Percentiles rank a stretch among this genome's conserved stretches.
Evolutionary conservation across 2,888 invertebrate genomes (phyloP).

Genomic region (Conistra vaccinii): DNA sequence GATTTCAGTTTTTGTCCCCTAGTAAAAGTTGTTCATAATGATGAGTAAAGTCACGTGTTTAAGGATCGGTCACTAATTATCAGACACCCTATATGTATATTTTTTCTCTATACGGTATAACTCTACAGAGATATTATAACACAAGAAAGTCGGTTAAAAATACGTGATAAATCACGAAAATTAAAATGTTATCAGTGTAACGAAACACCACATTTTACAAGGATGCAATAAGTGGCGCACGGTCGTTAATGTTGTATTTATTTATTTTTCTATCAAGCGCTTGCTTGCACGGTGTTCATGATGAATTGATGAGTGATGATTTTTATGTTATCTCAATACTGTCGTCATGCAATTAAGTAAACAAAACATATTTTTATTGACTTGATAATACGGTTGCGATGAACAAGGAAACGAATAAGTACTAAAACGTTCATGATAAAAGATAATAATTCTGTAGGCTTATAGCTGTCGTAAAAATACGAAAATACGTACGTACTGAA

Average conservation of each 20-base stretch:
- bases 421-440: constrained; percentile 16
- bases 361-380: constrained; percentile 23
- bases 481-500: too few relatives aligned
- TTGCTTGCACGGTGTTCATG: background rate
- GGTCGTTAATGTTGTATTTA: constrained; percentile 13
- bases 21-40: too few relatives aligned
- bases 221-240: constrained; percentile 1
- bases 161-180: constrained; percentile 34
- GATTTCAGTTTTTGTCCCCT: too few relatives aligned
- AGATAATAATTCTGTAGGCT: constrained; percentile 13
- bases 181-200: constrained; percentile 21
- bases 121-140: too few relatives aligned
- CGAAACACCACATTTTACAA: constrained; percentile 25
- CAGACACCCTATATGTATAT: too few relatives aligned
- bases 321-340: constrained; percentile 22
- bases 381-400: background rate
- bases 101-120: background rate
- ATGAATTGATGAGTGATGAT: background rate
- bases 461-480: constrained; percentile 24
- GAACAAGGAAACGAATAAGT: constrained; percentile 15
- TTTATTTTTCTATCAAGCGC: constrained; percentile 17
- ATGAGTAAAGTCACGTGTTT: too few relatives aligned
- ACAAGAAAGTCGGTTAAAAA: too few relatives aligned
- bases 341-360: background rate
- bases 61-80: too few relatives aligned